Evolutionary conservation across 1,140 invertebrate species (phyloP), one percentile per base, ranked within the genome.

Genomic region (Neotoxoptera formosana): DNA sequence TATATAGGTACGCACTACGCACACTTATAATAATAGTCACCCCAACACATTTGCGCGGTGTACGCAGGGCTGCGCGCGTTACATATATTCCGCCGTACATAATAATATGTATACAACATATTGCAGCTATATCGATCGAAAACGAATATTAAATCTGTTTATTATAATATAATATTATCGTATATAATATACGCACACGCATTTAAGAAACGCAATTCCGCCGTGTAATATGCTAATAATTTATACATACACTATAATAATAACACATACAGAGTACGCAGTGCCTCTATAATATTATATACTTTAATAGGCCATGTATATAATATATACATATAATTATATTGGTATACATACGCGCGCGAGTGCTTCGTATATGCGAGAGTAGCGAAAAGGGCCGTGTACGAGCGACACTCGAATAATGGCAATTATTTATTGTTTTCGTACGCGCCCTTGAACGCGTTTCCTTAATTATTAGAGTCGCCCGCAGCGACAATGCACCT

Each of bases 361-460:
- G 60, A 76, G 60, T 76, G n/a, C 60, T 34, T n/a, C 14, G 47
- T n/a, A n/a, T n/a, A n/a, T 17, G 30, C 30, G 25, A 86, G 23
- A 76, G 47, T 48, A 87, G 48, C 21, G 48, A 48, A n/a, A 87
- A 11, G 17, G 45, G 11, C n/a, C n/a, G n/a, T 47, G 20, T 53
- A 21, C 21, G 21, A 23, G 48, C 48, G 3, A n/a, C n/a, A 30
- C 11, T 14, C 7, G 83, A 45, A 87, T 87, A 87, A 87, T 87
- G 86, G 17, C 17, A 48, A 87, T 48, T 47, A 60, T 60, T 67
- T 87, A 87, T 87, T 87, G 86, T 87, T 48, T 51, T 87, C 83
- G 30, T 7, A 76, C n/a, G 60, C 30, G 51, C 21, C 51, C 51
- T 53, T 53, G 21, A 53, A 53, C 51, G 51, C 51, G 51, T 53